Evolutionary conservation across 2,888 invertebrate species (phyloP).

Genomic region (Eupithecia tripunctaria): DNA sequence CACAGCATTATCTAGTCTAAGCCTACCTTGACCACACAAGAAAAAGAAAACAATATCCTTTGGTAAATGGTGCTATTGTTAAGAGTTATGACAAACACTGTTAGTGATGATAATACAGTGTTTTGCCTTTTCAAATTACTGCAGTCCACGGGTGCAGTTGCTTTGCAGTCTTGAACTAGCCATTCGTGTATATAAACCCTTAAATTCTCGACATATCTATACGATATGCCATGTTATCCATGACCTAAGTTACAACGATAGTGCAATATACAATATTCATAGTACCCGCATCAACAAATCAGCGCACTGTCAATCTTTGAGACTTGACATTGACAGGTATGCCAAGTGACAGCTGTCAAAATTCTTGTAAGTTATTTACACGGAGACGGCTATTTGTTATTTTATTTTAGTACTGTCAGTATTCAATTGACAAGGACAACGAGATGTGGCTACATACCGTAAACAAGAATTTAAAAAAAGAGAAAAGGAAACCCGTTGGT

Average conservation of each 20-base stretch:
- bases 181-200: too few species aligned
- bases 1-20: too few species aligned
- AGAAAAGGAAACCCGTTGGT: too few species aligned
- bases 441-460: background rate
- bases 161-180: too few species aligned
- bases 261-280: background rate
- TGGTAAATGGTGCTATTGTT: too few species aligned
- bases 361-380: background rate
- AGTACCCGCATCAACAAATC: slow-evolving; percentile 11
- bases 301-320: background rate
- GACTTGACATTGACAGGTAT: slow-evolving; percentile 1
- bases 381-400: background rate
- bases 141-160: too few species aligned
- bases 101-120: too few species aligned
- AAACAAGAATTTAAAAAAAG: background rate
- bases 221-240: background rate
- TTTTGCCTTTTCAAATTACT: too few species aligned
- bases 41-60: too few species aligned
- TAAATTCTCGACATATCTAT: background rate
- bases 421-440: background rate
- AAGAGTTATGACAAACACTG: too few species aligned
- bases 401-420: background rate
- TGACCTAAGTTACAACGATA: background rate
- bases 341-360: background rate
- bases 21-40: too few species aligned